Base-by-base conservation (phyloP, 2,888 invertebrate genomes). In the Leptinotarsa tumamoca region DNA sequence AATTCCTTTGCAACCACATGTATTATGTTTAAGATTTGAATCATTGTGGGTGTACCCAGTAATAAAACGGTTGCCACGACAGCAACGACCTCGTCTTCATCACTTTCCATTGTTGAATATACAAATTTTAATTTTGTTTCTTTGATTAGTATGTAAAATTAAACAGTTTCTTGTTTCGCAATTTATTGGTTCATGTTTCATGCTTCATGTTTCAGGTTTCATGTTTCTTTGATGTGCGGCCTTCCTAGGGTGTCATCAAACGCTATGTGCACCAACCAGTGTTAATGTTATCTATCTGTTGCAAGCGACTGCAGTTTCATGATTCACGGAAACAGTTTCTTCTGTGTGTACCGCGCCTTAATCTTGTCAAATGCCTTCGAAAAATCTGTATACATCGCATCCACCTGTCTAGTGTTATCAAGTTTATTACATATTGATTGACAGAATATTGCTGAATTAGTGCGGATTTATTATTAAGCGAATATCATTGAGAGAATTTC, bases 101-200 rank as follows among this genome's bases (percentile, higher is more conserved):
- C 72, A 68, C 67, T 72, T 67, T 72, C 72, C 72, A 72, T 72
- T 67, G 50, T 72, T 67, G 61, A 67, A 49, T 49, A 70, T 58
- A 72, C 67, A 54, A 67, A 72, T 56, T 72, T 67, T 23, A 72
- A 67, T 72, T 72, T 56, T 43, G 67, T 72, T 72, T 67, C 67
- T 54, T 72, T 58, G 58, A 58, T 72, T 18, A 50, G 58, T 72
- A 27, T 68, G 23, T 72, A 49, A 72, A 67, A 17, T 68, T 23
- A 72, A 68, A 72, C 71, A 54, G 66, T 71, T 66, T 66, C n/a
- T 61, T 68, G 43, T 72, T 56, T 49, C 21, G 50, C 43, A 68
- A 67, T 68, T 72, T 58, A 54, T 56, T 72, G 72, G 67, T 67
- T 67, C 27, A 72, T 72, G 68, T 68, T 72, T 72, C 14, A 61